Evolutionary conservation across 2,113 vertebrate species (phyloP), one percentile per base, ranked within the genome.

Genomic region (Zosterops japonicus): DNA sequence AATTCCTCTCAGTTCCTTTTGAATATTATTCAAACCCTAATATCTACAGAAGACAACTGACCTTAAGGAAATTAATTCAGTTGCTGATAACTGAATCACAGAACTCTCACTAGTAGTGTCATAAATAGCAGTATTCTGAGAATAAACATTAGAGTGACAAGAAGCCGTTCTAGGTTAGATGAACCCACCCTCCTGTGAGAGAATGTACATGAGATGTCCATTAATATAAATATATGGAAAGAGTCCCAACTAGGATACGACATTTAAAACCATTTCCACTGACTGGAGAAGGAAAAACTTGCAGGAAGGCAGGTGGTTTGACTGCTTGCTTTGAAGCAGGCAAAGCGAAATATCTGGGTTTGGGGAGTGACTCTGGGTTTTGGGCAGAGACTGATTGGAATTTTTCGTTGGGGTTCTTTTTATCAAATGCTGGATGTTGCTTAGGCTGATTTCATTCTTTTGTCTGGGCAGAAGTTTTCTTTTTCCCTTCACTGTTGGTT

Each of bases 81-180:
- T 77, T 92, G 76, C 79, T 88, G 94, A 33, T 95, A 90, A 90
- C 89, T 67, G 85, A 90, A 93, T 95, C 76, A 46, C 75, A 63
- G 71, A 92, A 83, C 83, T 92, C 85, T 93, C 64, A 36, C 68
- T 80, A 90, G 86, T 0, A 0, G 60, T 86, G 69, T 92, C 94
- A 95, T 89, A 93, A 94, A 94, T 94, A 96, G 93, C 94, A 90
- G 42, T 74, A 70, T 81, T 92, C 93, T 90, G 83, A 89, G 93
- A 95, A 90, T 92, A 90, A 94, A 78, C 72, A 47, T 80, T 74
- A 19, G 83, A 92, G 92, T 69, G 89, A 59, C 15, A 74, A 74
- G 91, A 83, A 69, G 80, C 86, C 92, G 63, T 65, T 83, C 36
- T 47, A 67, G 76, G 80, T 92, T 95, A 11, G 33, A 20, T 44